Evolutionary conservation across 2,113 vertebrate species (phyloP).

Genomic region (Theropithecus gelada): DNA sequence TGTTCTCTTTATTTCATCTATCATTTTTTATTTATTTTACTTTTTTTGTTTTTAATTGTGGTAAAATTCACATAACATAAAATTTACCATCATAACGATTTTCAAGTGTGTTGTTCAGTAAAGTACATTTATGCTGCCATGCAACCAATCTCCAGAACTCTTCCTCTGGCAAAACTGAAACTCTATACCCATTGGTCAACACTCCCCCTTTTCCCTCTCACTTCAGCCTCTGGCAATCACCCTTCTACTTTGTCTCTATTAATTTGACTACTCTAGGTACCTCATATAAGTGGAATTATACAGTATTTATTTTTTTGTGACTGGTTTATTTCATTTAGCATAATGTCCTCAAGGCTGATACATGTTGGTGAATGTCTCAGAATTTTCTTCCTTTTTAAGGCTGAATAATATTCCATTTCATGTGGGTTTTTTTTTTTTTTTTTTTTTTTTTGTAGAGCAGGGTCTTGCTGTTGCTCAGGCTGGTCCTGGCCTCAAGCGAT

Average conservation of each 20-base stretch:
- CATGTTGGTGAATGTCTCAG: neutral
- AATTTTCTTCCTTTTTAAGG: neutral
- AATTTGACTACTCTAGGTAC: neutral
- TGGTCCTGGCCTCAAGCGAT: too few species aligned
- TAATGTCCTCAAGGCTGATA: neutral
- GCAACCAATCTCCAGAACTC: neutral
- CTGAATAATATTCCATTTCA: neutral
- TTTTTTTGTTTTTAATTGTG: neutral
- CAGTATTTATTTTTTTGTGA: neutral
- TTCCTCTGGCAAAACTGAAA: neutral
- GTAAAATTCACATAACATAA: constrained; percentile 3
- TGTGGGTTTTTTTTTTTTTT: too few species aligned
- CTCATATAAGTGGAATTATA: neutral
- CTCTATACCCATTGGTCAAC: neutral
- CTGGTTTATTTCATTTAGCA: neutral
- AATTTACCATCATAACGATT: neutral
- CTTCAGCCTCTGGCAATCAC: neutral
- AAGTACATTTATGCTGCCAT: neutral
- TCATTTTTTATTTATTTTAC: neutral
- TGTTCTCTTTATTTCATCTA: constrained; percentile 16
- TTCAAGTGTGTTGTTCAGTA: neutral
- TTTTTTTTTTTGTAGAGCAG: too few species aligned
- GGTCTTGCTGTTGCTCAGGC: too few species aligned
- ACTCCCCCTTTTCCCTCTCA: neutral
- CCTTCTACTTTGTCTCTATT: neutral